These are phyloP conservation scores for Drosophila varians DNA, from an alignment of 1,140 invertebrate genomes.

Conservation along the genomic window DNA sequence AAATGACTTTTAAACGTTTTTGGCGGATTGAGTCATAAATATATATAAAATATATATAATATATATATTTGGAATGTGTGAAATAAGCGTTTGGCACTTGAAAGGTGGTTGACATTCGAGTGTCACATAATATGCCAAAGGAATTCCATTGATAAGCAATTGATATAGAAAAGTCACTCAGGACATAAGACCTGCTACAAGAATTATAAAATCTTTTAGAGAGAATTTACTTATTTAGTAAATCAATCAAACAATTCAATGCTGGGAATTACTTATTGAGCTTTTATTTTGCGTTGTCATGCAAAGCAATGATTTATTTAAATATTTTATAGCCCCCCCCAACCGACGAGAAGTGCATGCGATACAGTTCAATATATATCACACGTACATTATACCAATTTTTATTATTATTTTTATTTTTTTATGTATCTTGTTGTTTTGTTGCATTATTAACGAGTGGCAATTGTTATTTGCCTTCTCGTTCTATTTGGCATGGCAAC, in stretches of 20 bases:
- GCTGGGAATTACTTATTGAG: not conserved
- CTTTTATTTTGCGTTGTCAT: not conserved
- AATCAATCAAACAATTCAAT: not conserved
- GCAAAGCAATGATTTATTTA: constrained; percentile 1
- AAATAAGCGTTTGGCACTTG: not conserved
- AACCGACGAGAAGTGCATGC: not conserved
- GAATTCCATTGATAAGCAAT: constrained; percentile 4
- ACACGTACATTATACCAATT: not conserved
- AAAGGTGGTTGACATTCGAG: constrained; percentile 15
- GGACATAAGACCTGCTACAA: not conserved
- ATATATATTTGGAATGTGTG: not conserved
- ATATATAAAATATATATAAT: not conserved
- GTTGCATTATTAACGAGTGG: constrained; percentile 32
- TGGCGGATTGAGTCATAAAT: constrained; percentile 8
- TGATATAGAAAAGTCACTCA: not conserved
- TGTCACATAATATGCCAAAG: constrained; percentile 6
- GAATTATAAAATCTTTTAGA: not conserved
- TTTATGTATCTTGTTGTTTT: not conserved
- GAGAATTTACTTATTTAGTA: not conserved
- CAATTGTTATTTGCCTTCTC: constrained; percentile 21
- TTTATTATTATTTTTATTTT: not conserved
- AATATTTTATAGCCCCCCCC: constrained; percentile 1
- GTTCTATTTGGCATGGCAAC: constrained; percentile 19
- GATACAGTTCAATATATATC: constrained; percentile 6
- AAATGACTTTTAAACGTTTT: not conserved